Evolutionary conservation across 2,113 vertebrate species (phyloP), one percentile per base, ranked within the genome.

Genomic region (Lycaon pictus): DNA sequence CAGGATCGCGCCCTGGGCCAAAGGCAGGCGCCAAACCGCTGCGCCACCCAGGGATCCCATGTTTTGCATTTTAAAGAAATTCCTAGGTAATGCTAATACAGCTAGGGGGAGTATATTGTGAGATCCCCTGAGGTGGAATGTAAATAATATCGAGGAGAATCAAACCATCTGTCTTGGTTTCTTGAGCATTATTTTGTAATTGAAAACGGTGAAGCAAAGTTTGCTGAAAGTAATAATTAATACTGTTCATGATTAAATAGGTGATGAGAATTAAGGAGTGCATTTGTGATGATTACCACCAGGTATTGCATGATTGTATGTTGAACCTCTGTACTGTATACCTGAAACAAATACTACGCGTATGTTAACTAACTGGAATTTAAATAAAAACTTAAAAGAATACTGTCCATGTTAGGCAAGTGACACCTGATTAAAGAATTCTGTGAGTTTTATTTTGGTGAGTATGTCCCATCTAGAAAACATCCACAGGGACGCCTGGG

Each of bases 51-150:
- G n/a, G n/a, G n/a, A n/a, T n/a, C n/a, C n/a, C n/a, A 71, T 65
- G 60, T 60, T 81, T 79, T 79, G 35, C 80, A 84, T 88, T 95
- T 94, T 69, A 87, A 96, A 80, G 51, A 89, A 58, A 77, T 94
- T 89, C 12, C 72, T 85, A 65, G 65, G 32, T 72, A 29, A 87
- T 81, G 58, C 7, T 97, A 79, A 62, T 95, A 29, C 0, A 80
- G 29, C 9, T 22, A 19, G 25, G 32, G 48, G 43, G 37, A 51
- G 27, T 22, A 35, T 56, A 65, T 85, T 95, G 88, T 94, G 72
- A 89, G 62, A 95, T n/a, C 27, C 72, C 32, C 19, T 79, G 90
- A 79, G 62, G 32, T 62, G 37, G 5, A 32, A 1, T 76, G 43
- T 81, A 72, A 85, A 80, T 69, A 79, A 76, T 43, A 15, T 58